Base-by-base conservation (phyloP, 1,140 invertebrate genomes). In the Neodiprion virginianus region DNA sequence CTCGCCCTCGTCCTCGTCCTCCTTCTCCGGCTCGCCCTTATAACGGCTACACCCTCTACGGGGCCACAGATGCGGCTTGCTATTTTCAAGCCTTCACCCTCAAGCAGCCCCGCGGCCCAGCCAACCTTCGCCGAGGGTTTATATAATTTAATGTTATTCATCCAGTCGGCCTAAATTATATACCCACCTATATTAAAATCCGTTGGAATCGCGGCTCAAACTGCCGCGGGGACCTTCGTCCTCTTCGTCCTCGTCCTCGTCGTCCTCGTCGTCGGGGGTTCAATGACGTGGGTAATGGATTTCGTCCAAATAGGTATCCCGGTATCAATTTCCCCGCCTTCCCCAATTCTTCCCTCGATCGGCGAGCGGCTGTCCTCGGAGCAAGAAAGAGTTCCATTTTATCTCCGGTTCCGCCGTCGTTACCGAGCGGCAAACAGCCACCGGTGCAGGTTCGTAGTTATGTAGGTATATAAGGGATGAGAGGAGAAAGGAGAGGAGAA, bases 101-200 rank as follows among this genome's bases (percentile, higher is more conserved):
- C 70, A 65, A 53, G 53, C 72, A 71, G 67, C 48, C 75, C 69
- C 74, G 65, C 67, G 48, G 48, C 71, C 48, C 53, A 49, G 66
- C 66, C 69, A 73, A 72, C 67, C 69, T 76, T 71, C 75, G 75
- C 74, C 75, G 69, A 71, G 72, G 70, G 53, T 77, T 76, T 73
- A 70, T 81, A 83, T 84, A 85, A 87, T 87, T 87, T 84, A 86
- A 87, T 84, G 85, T 87, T 84, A 87, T 87, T 87, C 84, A 87
- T 87, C 82, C 81, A 77, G 72, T 78, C 82, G 80, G 81, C 82
- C 82, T 75, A 80, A 78, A 80, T 83, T 82, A 83, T 77, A 75
- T 76, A 80, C 78, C 78, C 79, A 80, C 78, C 78, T 79, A 83
- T 85, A 86, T 86, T 86, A 85, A 86, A 87, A 85, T 85, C 84